Conservation (phyloP, 2,113 vertebrate species). For the Charadrius vociferus region DNA sequence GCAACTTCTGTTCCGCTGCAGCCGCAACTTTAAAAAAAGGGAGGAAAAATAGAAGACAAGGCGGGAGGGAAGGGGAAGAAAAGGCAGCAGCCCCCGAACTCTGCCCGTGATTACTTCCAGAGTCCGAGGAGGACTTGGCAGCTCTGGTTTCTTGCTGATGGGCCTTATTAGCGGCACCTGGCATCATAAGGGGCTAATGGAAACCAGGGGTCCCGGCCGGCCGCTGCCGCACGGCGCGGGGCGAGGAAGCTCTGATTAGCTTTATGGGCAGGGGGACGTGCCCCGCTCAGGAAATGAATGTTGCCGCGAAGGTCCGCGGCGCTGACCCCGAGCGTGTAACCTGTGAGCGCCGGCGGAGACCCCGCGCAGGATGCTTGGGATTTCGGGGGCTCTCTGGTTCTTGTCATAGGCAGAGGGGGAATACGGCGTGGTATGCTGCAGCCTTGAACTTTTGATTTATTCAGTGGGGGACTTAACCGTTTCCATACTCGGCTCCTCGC, state of each 20-base stretch:
- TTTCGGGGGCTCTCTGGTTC: slow-evolving; percentile 84
- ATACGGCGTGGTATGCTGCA: slow-evolving; percentile 45
- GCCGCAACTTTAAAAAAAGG: not conserved
- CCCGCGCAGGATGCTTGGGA: slow-evolving; percentile 78
- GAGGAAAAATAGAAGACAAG: not conserved
- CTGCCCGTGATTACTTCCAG: slow-evolving; percentile 81
- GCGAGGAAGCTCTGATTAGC: slow-evolving; percentile 88
- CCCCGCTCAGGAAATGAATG: slow-evolving; percentile 92
- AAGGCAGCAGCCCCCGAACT: not conserved
- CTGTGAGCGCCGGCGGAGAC: slow-evolving; percentile 75
- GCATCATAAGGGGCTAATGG: slow-evolving; percentile 82
- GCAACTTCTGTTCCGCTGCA: not conserved
- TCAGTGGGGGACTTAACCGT: slow-evolving; percentile 73
- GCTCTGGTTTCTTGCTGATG: slow-evolving; percentile 81
- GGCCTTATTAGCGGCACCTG: slow-evolving; percentile 92
- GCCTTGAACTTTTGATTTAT: slow-evolving; percentile 83
- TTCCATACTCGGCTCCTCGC: slow-evolving; percentile 55
- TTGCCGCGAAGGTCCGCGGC: slow-evolving; percentile 76
- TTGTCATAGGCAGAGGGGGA: slow-evolving; percentile 76
- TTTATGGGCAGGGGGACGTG: slow-evolving; percentile 87
- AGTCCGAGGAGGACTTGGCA: slow-evolving; percentile 74
- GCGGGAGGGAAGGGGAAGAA: not conserved
- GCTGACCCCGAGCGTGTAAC: slow-evolving; percentile 82
- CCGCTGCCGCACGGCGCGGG: slow-evolving; percentile 63
- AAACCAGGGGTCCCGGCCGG: slow-evolving; percentile 78